A percentile compares a stretch with the other conserved stretches of the same genome.
phyloP scores from a whole-genome alignment of 1,140 invertebrate genomes.

The Babylonia areolata region DNA sequence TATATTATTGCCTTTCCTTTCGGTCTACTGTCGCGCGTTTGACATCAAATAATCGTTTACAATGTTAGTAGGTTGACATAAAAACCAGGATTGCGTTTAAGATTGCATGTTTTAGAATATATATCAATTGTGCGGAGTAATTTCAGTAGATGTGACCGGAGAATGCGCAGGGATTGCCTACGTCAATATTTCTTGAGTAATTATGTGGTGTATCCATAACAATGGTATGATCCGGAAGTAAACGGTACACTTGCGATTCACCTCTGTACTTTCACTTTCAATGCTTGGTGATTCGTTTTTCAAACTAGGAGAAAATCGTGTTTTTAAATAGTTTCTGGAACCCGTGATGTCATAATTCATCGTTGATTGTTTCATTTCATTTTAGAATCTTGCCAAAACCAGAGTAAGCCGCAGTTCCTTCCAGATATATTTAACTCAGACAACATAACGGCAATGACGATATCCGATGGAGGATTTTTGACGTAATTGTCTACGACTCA shows the following conservation, averaged over 20 bases:
- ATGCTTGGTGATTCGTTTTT: neutral
- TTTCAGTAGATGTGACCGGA: conserved; percentile 6
- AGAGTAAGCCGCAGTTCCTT: no score
- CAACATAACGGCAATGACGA: no score
- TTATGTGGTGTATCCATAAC: conserved; percentile 34
- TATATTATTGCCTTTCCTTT: neutral
- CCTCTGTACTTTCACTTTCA: neutral
- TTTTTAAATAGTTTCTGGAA: no score
- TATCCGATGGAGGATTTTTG: no score
- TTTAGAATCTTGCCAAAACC: no score
- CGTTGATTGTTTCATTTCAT: no score
- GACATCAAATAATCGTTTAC: neutral
- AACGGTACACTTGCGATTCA: neutral
- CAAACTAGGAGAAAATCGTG: no score
- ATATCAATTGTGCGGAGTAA: conserved; percentile 29
- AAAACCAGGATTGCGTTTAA: neutral
- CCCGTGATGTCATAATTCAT: no score
- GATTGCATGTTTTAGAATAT: neutral
- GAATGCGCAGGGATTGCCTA: neutral
- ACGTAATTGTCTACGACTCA: no score
- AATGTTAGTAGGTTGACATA: neutral
- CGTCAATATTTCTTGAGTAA: conserved; percentile 39
- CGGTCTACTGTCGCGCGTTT: neutral
- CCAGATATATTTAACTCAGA: no score
- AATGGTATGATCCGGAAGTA: conserved; percentile 28